Conservation (phyloP, 2,888 invertebrate genomes). For the Creontiades dilutus region DNA sequence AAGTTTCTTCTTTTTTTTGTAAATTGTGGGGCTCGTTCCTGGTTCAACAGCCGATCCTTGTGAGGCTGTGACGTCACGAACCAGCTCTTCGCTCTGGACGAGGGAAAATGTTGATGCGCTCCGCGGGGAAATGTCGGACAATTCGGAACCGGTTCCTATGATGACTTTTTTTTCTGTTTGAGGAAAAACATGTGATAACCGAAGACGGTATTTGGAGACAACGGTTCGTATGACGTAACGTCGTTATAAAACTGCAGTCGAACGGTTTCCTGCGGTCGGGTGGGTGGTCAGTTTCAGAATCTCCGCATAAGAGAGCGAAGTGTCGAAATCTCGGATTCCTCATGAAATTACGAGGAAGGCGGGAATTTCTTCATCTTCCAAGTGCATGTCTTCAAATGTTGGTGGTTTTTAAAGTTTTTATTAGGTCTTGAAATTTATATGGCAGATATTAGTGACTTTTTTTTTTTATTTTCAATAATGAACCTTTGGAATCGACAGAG, state of each 20-base stretch:
- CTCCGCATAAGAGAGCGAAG: not conserved
- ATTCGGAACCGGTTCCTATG: not conserved
- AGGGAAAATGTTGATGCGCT: not conserved
- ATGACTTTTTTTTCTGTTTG: not conserved
- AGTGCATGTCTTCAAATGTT: too few species aligned
- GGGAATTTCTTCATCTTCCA: too few species aligned
- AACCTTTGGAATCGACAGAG: too few species aligned
- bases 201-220: constrained; percentile 21
- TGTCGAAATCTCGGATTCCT: too few species aligned
- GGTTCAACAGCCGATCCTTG: not conserved
- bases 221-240: constrained; percentile 1
- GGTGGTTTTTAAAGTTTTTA: too few species aligned
- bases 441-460: too few species aligned
- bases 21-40: not conserved
- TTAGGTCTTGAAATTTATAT: too few species aligned
- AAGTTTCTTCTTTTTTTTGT: not conserved
- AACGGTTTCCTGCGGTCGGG: not conserved
- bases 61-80: constrained; percentile 11
- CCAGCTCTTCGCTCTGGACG: not conserved
- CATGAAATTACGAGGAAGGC: too few species aligned
- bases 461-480: too few species aligned
- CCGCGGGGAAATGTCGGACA: not conserved
- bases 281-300: constrained; percentile 15
- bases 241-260: constrained; percentile 26
- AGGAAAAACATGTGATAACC: not conserved